Evolutionary conservation across 2,797 vertebrate species (phyloP), one percentile per base, ranked within the genome.

Genomic region (Loris lydekkerianus): DNA sequence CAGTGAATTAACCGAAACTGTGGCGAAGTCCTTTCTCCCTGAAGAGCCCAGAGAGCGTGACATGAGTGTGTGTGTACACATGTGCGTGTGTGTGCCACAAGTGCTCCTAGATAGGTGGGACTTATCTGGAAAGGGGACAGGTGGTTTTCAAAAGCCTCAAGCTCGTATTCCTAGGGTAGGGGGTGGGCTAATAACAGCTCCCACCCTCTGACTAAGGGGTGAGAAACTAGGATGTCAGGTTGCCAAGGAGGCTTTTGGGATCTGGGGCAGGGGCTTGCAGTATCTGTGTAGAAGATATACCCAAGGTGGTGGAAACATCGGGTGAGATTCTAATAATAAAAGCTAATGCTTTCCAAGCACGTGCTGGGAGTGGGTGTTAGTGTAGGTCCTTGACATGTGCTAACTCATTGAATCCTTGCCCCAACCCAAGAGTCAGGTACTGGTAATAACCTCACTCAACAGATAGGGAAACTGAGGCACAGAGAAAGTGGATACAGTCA

Each of bases 1-100:
- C 97, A 83, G 84, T 89, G 97, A 98, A 97, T 98, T 96, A 97
- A 97, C 97, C 67, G 97, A 83, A 98, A 97, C 96, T 18, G 69
- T 95, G 91, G 25, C 13, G 92, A 97, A 97, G 37, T 2, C 88
- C 67, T 93, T 96, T 84, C 86, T 90, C 77, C 75, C 3, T 0
- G 93, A 96, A 96, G 94, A 98, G 87, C 0, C 0, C 0, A 3
- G 69, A 43, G 56, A 67, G 37, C 3, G 11, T 34, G 72, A 61
- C 5, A 2, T 0, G 58, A 81, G 21, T 17, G 43, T 11, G 20
- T 34, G 34, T 4, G 53, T 7, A 0, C 4, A 53, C 18, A 14
- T 63, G 29, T 7, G 3, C 8, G 29, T 4, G n/a, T 1, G 40
- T 9, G 73, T 13, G 23, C 86, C 34, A n/a, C 34, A 10, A 23